A percentile compares a stretch with the other conserved stretches of the same genome.
Evolutionary conservation across 2,888 invertebrate genomes (phyloP).

Genomic region (Eupithecia abbreviata): DNA sequence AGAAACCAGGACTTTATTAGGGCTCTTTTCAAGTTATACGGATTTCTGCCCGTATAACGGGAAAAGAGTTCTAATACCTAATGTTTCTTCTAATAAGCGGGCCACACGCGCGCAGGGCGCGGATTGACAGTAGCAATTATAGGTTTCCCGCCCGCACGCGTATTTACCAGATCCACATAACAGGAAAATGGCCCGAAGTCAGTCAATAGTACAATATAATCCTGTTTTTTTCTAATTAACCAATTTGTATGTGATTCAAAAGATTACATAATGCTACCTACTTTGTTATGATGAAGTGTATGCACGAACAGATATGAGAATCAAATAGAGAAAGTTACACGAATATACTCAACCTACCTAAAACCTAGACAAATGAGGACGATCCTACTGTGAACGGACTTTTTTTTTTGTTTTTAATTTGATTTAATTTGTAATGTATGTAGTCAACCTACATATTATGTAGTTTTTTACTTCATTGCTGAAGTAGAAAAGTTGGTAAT

Average conservation of each 20-base stretch:
- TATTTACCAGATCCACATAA: too few species aligned
- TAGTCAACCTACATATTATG: background rate
- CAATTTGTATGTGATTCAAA: background rate
- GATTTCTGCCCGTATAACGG: too few species aligned
- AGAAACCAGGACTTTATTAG: background rate
- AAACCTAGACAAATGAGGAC: background rate
- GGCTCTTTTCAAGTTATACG: too few species aligned
- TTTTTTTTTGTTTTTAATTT: background rate
- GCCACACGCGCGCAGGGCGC: too few species aligned
- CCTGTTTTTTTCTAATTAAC: background rate
- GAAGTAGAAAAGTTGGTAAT: background rate
- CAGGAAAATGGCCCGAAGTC: background rate
- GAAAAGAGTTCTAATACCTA: too few species aligned
- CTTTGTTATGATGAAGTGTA: conserved; percentile 17
- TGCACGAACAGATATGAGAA: conserved; percentile 32
- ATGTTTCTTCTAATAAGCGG: too few species aligned
- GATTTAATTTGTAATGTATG: background rate
- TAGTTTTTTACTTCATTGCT: background rate
- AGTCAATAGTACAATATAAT: background rate
- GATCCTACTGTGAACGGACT: background rate
- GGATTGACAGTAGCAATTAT: too few species aligned
- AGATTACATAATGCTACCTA: background rate
- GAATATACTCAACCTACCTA: background rate
- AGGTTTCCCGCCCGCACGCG: too few species aligned
- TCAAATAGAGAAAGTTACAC: conserved; percentile 30